These are phyloP conservation scores for Drosophila yooni DNA, from an alignment of 2,888 invertebrate species.

Conservation along the genomic window DNA sequence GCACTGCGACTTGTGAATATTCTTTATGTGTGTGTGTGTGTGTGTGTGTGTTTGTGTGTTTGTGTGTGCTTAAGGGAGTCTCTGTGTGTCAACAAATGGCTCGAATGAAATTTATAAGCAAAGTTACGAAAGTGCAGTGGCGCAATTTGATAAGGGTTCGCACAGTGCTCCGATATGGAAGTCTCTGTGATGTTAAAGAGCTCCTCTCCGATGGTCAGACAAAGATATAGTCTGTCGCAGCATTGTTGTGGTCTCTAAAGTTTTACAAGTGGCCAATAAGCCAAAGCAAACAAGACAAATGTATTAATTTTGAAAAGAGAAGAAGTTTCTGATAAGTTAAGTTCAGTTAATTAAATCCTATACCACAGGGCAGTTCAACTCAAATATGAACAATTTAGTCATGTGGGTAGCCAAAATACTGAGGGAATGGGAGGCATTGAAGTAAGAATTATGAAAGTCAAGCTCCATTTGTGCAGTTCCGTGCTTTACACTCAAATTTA, in stretches of 20 bases:
- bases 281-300: conserved; percentile 64
- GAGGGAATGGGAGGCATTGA: background rate
- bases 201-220: conserved; percentile 43
- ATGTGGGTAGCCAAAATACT: conserved; percentile 20
- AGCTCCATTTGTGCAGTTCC: background rate
- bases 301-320: conserved; percentile 64
- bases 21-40: conserved; percentile 22
- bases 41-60: conserved; percentile 12
- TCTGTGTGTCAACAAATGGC: conserved; percentile 73
- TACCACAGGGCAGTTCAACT: conserved; percentile 53
- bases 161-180: conserved; percentile 5
- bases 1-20: conserved; percentile 46
- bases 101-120: conserved; percentile 80
- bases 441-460: background rate
- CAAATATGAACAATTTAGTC: conserved; percentile 63
- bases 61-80: conserved; percentile 19
- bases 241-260: conserved; percentile 59
- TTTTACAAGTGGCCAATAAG: conserved; percentile 59
- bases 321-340: conserved; percentile 45
- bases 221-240: conserved; percentile 46
- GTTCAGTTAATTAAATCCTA: conserved; percentile 70
- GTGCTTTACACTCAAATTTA: background rate
- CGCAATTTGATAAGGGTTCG: conserved; percentile 74
- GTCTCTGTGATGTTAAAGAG: conserved; percentile 11
- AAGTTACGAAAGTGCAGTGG: conserved; percentile 70